Evolutionary conservation across 2,888 invertebrate genomes (phyloP).

Genomic region (Petrolisthes cinctipes): DNA sequence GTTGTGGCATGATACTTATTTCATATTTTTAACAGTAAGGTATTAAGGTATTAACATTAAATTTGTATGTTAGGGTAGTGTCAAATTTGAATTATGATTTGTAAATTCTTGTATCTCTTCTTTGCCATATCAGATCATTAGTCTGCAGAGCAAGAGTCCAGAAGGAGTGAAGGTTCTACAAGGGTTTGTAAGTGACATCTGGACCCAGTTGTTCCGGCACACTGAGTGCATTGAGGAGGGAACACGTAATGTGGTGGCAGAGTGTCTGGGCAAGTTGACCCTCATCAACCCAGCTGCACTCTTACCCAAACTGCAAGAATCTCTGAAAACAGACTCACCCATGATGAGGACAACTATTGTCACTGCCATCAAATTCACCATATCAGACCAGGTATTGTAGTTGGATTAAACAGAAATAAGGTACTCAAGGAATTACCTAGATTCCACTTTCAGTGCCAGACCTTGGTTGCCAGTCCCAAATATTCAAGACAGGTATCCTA

Average conservation of each 20-base stretch:
- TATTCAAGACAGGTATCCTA: too few species aligned
- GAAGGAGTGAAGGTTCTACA: conserved; percentile 76
- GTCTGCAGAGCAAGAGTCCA: conserved; percentile 82
- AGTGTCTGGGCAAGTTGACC: conserved; percentile 95
- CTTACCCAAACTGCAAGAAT: conserved; percentile 87
- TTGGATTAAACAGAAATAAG: conserved; percentile 69
- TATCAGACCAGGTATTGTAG: conserved; percentile 79
- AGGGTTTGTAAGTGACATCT: conserved; percentile 76
- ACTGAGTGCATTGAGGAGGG: conserved; percentile 98
- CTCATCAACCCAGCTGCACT: conserved; percentile 90
- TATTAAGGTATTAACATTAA: too few species aligned
- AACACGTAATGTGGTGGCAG: conserved; percentile 97
- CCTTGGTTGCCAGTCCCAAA: too few species aligned
- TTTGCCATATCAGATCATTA: conserved; percentile 80
- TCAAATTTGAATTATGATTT: too few species aligned
- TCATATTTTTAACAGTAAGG: too few species aligned
- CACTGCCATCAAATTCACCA: conserved; percentile 98
- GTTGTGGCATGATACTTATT: too few species aligned
- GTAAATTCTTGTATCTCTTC: neutral
- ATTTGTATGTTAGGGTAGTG: too few species aligned
- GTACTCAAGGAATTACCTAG: neutral
- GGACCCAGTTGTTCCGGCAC: conserved; percentile 92
- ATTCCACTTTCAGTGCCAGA: neutral
- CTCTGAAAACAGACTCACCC: conserved; percentile 80
- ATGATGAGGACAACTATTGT: conserved; percentile 95